phyloP scores from a whole-genome alignment of 1,140 invertebrate species.

The Lerema accius region DNA sequence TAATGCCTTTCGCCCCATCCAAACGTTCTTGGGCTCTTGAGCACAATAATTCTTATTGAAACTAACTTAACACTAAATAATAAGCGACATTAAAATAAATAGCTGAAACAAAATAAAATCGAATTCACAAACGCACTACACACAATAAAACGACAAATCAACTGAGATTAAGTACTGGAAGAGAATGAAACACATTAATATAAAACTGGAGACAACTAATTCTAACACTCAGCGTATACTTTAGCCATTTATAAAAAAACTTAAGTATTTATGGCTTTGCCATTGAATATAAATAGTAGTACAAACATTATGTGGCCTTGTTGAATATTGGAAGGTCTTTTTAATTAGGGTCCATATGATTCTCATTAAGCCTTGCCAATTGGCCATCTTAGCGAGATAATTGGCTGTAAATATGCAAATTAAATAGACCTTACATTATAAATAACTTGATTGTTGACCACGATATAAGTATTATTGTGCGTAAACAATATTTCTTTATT shows the following conservation, averaged over 20 bases:
- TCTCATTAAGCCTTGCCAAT: too few relatives aligned
- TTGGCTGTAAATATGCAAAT: too few relatives aligned
- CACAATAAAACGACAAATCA: constrained; percentile 26
- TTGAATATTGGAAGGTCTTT: constrained; percentile 6
- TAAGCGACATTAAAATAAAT: constrained; percentile 25
- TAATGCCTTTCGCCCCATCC: not conserved
- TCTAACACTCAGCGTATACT: constrained; percentile 32
- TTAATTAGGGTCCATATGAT: not conserved
- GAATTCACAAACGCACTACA: constrained; percentile 33
- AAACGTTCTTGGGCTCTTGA: not conserved
- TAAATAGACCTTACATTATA: too few relatives aligned
- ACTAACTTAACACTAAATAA: constrained; percentile 21
- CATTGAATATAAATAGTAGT: constrained; percentile 21
- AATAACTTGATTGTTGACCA: too few relatives aligned
- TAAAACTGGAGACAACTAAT: constrained; percentile 23
- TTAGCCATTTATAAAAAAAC: constrained; percentile 24
- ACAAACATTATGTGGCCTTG: constrained; percentile 6
- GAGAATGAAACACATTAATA: constrained; percentile 11
- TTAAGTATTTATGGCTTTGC: constrained; percentile 30
- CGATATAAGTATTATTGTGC: too few relatives aligned
- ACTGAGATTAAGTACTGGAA: constrained; percentile 31
- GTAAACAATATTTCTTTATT: too few relatives aligned
- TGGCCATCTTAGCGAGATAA: too few relatives aligned
- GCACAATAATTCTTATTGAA: not conserved
- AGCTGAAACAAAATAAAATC: constrained; percentile 31